phyloP scores from a whole-genome alignment of 1,140 invertebrate species.

The Ceratosolen fusciceps region DNA sequence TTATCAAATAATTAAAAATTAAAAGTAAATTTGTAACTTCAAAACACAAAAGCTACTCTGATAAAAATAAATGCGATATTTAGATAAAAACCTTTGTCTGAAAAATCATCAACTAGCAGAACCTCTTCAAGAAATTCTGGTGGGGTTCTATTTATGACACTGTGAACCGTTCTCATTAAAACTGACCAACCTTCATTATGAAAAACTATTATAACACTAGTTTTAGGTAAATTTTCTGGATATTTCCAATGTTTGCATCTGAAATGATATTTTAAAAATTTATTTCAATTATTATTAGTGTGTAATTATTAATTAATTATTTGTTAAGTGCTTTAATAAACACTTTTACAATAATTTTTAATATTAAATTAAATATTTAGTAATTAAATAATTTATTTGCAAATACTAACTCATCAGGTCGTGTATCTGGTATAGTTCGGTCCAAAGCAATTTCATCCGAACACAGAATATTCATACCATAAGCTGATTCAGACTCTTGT shows the following conservation, averaged over 20 bases:
- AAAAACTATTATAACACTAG: conserved; percentile 97
- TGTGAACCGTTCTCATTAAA: conserved; percentile 95
- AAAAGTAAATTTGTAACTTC: conserved; percentile 12
- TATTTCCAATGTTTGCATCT: conserved; percentile 98
- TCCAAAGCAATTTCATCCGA: conserved; percentile 92
- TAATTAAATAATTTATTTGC: conserved; percentile 2
- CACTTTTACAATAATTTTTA: neutral
- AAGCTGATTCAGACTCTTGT: conserved; percentile 84
- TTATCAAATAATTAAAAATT: conserved; percentile 7
- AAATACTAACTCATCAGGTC: conserved; percentile 81
- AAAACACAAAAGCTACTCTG: no score
- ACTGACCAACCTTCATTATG: conserved; percentile 99
- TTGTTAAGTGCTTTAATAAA: no score
- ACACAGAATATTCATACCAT: conserved; percentile 97
- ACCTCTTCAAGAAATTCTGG: conserved; percentile 93
- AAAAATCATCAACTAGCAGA: conserved; percentile 98
- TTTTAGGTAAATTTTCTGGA: conserved; percentile 87
- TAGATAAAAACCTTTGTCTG: conserved; percentile 84
- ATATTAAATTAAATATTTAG: neutral
- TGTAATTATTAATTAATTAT: no score
- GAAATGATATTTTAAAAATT: no score
- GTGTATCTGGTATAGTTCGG: conserved; percentile 88
- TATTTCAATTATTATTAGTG: conserved; percentile 1
- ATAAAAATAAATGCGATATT: neutral
- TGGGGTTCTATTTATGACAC: conserved; percentile 93